Evolutionary conservation across 2,888 invertebrate species (phyloP).

Genomic region (Acronicta leporina): DNA sequence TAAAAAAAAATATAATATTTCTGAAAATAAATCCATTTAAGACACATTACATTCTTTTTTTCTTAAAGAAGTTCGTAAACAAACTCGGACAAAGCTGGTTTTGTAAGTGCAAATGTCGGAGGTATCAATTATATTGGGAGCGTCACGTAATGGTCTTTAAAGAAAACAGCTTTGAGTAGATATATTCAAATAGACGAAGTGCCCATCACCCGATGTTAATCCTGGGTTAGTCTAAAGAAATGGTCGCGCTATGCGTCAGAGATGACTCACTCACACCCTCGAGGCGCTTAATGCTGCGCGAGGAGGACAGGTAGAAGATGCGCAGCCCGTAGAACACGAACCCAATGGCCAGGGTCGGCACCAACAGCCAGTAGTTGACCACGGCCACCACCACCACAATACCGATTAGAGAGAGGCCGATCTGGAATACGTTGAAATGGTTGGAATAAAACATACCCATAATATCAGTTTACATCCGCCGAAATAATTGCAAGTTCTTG

Average conservation of each 20-base stretch:
- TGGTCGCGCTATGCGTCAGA: conserved; percentile 64
- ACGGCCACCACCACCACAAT: conserved; percentile 93
- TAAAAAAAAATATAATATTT: too few relatives aligned
- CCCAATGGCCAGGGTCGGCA: conserved; percentile 92
- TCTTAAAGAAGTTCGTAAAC: too few relatives aligned
- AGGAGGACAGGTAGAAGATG: conserved; percentile 93
- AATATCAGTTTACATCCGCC: too few relatives aligned
- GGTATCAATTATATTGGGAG: too few relatives aligned
- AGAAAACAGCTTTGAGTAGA: too few relatives aligned
- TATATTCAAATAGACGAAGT: not conserved
- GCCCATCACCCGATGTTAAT: conserved; percentile 8
- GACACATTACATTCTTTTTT: too few relatives aligned
- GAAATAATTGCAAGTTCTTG: too few relatives aligned
- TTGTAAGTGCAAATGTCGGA: too few relatives aligned
- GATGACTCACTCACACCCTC: conserved; percentile 94
- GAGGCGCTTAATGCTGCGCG: conserved; percentile 94
- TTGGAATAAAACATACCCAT: too few relatives aligned
- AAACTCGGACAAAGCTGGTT: too few relatives aligned
- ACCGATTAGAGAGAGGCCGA: conserved; percentile 94
- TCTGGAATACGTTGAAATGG: conserved; percentile 80
- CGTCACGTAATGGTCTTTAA: too few relatives aligned
- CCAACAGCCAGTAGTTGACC: conserved; percentile 92
- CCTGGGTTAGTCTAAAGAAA: conserved; percentile 47
- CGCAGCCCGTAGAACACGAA: conserved; percentile 93
- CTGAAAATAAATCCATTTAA: too few relatives aligned